Evolutionary conservation across 2,113 vertebrate species (phyloP).

Genomic region (Callorhinus ursinus): DNA sequence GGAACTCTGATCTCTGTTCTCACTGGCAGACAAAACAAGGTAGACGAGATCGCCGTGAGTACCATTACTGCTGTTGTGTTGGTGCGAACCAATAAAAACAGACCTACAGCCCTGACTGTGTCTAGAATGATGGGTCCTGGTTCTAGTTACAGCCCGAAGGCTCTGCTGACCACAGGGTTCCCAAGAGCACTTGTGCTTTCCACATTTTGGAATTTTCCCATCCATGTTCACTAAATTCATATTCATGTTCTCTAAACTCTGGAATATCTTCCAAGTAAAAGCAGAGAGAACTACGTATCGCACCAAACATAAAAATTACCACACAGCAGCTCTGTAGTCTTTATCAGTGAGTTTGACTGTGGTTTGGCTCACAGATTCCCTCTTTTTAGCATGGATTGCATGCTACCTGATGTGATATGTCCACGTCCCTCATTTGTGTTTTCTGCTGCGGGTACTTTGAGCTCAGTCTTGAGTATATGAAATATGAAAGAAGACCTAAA

Average conservation of each 20-base stretch:
- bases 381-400: not conserved
- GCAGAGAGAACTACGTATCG: not conserved
- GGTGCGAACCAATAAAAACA: not conserved
- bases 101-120: too few relatives aligned
- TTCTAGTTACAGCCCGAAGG: not conserved
- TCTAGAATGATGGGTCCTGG: not conserved
- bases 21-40: not conserved
- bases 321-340: not conserved
- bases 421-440: not conserved
- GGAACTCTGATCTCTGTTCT: not conserved
- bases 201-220: not conserved
- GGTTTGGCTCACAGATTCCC: not conserved
- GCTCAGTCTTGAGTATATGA: not conserved
- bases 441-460: not conserved
- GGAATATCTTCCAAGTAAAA: not conserved
- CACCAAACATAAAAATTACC: not conserved
- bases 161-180: not conserved
- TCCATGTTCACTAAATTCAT: not conserved
- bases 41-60: not conserved
- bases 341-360: not conserved
- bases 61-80: not conserved
- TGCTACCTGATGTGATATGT: not conserved
- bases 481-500: constrained; percentile 4
- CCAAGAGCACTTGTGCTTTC: not conserved
- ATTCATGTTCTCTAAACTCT: not conserved